phyloP scores from a whole-genome alignment of 2,797 vertebrate species.

The Mionectes olivaceus region DNA sequence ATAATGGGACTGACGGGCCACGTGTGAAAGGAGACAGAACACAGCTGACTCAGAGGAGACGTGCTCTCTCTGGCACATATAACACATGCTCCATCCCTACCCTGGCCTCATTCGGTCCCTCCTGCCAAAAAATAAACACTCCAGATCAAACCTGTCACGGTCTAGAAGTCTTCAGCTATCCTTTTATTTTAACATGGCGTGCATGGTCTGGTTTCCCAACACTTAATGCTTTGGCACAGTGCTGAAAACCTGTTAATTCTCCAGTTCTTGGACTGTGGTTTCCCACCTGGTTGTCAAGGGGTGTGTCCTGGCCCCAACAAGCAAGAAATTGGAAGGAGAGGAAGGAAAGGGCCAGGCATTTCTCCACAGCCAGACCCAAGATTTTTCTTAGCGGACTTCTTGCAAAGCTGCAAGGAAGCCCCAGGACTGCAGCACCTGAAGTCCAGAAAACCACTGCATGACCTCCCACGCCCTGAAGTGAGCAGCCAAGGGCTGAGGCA shows the following conservation, averaged over 20 bases:
- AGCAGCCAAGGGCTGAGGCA: neutral
- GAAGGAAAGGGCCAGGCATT: neutral
- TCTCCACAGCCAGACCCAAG: neutral
- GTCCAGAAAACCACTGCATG: neutral
- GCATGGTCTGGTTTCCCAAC: neutral
- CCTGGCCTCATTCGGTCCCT: neutral
- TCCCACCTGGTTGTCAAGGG: neutral
- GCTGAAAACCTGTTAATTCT: neutral
- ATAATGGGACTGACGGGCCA: neutral
- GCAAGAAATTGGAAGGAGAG: neutral
- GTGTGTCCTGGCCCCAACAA: neutral
- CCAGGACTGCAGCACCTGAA: neutral
- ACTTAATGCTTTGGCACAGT: neutral
- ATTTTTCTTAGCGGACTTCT: neutral
- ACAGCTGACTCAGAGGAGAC: slow-evolving; percentile 39
- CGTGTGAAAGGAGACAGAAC: slow-evolving; percentile 16
- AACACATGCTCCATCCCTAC: neutral
- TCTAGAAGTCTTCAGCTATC: slow-evolving; percentile 56
- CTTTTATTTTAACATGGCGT: neutral
- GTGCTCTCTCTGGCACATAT: neutral
- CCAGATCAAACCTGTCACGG: slow-evolving; percentile 42
- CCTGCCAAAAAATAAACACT: slow-evolving; percentile 59
- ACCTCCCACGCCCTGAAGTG: neutral
- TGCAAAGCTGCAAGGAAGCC: neutral
- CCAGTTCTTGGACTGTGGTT: neutral